Conservation (phyloP, 2,797 vertebrate species). For the Agapornis canus region DNA sequence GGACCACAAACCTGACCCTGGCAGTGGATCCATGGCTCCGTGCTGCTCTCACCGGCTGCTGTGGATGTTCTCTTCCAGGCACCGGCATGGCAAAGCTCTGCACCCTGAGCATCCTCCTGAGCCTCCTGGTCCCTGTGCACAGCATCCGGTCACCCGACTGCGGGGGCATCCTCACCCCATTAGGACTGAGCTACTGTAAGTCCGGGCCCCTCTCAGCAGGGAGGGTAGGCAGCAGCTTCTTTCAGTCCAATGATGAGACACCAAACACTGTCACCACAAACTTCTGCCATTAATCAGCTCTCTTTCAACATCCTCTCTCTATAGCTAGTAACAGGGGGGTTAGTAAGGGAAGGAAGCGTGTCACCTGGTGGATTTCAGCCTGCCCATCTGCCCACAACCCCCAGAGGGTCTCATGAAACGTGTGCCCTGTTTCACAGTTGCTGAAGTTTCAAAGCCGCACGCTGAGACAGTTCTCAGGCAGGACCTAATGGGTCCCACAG, state of each 20-base stretch:
- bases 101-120: slow-evolving; percentile 6
- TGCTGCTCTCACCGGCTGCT: rapidly evolving
- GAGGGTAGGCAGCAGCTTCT: neutral
- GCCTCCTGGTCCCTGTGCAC: neutral
- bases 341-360: rapidly evolving
- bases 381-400: neutral
- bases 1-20: rapidly evolving
- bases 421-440: slow-evolving; percentile 1
- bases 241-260: rapidly evolving
- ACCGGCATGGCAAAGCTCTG: rapidly evolving
- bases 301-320: neutral
- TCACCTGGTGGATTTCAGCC: neutral
- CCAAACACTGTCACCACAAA: rapidly evolving
- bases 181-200: slow-evolving; percentile 52
- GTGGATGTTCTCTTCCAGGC: neutral
- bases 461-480: neutral
- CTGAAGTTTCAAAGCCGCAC: slow-evolving; percentile 31
- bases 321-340: rapidly evolving
- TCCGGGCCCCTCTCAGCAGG: neutral
- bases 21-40: rapidly evolving
- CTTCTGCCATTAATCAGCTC: rapidly evolving
- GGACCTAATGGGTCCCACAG: neutral
- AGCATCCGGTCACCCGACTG: neutral
- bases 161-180: neutral
- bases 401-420: neutral